Conservation (phyloP, 2,888 invertebrate genomes). For the Xylota segnis region DNA sequence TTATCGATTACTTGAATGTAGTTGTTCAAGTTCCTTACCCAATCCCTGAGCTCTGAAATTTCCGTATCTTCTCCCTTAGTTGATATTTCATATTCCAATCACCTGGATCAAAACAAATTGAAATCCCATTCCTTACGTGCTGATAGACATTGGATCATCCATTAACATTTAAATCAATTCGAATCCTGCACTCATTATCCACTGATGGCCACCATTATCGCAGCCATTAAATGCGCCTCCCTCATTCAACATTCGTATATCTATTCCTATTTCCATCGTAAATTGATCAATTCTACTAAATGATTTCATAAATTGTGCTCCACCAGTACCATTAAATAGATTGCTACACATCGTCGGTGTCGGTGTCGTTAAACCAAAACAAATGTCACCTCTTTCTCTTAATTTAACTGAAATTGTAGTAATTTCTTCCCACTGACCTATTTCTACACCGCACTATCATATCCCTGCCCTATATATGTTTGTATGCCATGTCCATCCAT, state of each 20-base stretch:
- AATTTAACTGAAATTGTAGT: constrained; percentile 54
- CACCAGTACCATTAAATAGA: constrained; percentile 48
- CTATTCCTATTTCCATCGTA: not conserved
- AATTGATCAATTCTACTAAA: constrained; percentile 44
- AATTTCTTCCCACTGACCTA: constrained; percentile 70
- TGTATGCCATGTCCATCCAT: not conserved
- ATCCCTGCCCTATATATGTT: constrained; percentile 34
- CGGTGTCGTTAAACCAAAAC: constrained; percentile 35
- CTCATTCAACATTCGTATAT: not conserved
- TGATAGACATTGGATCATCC: not conserved
- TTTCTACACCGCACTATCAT: constrained; percentile 46
- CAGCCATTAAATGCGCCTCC: not conserved
- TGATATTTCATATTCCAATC: too few species aligned
- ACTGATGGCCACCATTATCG: not conserved
- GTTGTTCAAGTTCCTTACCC: too few species aligned
- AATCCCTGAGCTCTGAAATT: too few species aligned
- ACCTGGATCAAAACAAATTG: too few species aligned
- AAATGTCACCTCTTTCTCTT: constrained; percentile 30
- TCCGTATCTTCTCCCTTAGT: too few species aligned
- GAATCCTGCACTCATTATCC: not conserved
- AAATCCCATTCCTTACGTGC: too few species aligned
- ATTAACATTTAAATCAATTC: not conserved
- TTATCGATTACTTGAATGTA: too few species aligned
- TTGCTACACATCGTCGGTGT: constrained; percentile 25
- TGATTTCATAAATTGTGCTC: constrained; percentile 50